Evolutionary conservation across 2,888 invertebrate genomes (phyloP), one percentile per base, ranked within the genome.

Genomic region (Phytoseiulus persimilis): DNA sequence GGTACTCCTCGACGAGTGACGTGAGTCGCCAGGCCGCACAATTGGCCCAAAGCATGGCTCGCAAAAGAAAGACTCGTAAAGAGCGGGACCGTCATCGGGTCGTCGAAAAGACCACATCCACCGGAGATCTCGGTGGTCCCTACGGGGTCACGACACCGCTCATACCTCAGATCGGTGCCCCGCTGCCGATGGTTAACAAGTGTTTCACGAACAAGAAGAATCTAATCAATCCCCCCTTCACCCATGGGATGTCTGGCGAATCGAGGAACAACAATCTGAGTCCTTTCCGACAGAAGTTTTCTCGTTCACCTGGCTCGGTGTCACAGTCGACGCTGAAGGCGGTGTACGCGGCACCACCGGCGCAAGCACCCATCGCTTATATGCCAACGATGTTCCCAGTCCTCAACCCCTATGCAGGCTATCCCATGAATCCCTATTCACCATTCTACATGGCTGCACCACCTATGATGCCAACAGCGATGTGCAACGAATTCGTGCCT

Each of bases 161-260:
- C 6, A 33, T 39, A 28, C 28, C 32, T 31, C 87, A 87, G 87
- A n/a, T 45, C n/a, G 33, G 5, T 3, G 33, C 33, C 32, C 18
- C 87, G 28, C 33, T 39, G 31, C 39, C 32, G 1, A 33, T 39
- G 33, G 33, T 87, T n/a, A 33, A 45, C 11, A 87, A 87, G 23
- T n/a, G 87, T n/a, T 33, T 87, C 33, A 33, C 45, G 6, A 87
- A 33, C 33, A 33, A 87, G 87, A 45, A 87, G 87, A 45, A 87
- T 14, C 32, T 87, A 28, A 45, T 87, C 14, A 87, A 87, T 87
- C 45, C 87, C 0, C 87, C 87, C 28, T 87, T 87, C 45, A 87
- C 33, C 6, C 87, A 87, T 33, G 87, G 87, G n/a, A 87, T 87
- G 87, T 87, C 87, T 23, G 87, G 87, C 23, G 87, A 87, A n/a